Percentiles rank a stretch among this genome's conserved stretches.
Conservation (phyloP, 2,888 invertebrate genomes). For the Troglohyphantes excavatus region DNA sequence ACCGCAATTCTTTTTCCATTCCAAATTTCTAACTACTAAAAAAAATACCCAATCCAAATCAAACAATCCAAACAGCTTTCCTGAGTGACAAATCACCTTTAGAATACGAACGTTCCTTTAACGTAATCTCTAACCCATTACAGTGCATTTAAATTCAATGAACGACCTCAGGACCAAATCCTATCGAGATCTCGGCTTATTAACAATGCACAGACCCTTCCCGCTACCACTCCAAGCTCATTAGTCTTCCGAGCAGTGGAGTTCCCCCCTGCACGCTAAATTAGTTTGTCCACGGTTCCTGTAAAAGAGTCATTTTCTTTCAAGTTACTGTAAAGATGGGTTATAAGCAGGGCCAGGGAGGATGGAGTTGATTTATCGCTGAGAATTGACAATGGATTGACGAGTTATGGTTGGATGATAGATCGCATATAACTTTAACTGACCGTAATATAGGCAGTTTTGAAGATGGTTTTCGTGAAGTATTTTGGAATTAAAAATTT, state of each 20-base stretch:
- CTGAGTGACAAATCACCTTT: no score
- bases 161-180: not conserved
- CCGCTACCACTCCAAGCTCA: not conserved
- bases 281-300: slow-evolving; percentile 6
- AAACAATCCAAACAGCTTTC: no score
- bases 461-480: no score
- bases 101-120: no score
- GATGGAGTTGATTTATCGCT: not conserved
- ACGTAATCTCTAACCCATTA: slow-evolving; percentile 10
- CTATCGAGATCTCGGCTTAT: slow-evolving; percentile 15
- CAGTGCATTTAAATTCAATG: slow-evolving; percentile 28
- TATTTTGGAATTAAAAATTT: no score
- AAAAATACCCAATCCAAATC: no score
- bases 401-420: no score
- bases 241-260: not conserved
- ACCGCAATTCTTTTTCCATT: no score
- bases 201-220: slow-evolving; percentile 18
- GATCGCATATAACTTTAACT: no score
- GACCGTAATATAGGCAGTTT: no score
- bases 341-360: not conserved
- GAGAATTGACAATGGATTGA: no score
- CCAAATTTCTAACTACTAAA: no score
- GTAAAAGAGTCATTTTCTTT: not conserved
- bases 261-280: slow-evolving; percentile 6
- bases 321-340: not conserved